Conservation (phyloP, 2,113 vertebrate genomes). For the Bucco capensis region DNA sequence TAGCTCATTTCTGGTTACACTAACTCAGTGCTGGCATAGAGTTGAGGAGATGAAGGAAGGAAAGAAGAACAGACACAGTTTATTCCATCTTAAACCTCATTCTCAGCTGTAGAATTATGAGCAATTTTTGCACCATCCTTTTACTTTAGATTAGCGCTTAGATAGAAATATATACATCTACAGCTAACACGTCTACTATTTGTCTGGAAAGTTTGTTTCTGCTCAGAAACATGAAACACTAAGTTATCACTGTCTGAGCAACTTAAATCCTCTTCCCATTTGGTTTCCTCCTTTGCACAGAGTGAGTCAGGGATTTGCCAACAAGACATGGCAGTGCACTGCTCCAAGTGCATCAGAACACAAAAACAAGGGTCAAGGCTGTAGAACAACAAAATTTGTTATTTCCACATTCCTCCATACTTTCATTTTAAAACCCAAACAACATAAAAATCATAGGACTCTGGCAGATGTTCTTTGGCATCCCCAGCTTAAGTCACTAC, state of each 20-base stretch:
- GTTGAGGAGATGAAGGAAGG: not conserved
- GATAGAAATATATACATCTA: not conserved
- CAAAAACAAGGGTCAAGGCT: not conserved
- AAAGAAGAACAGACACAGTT: not conserved
- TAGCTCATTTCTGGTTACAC: not conserved
- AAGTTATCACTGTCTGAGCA: not conserved
- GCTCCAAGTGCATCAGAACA: not conserved
- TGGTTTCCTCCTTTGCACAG: not conserved
- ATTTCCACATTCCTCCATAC: not conserved
- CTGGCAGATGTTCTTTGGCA: not conserved
- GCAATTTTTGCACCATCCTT: not conserved
- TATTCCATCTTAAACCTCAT: not conserved
- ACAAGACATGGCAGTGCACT: fast-evolving
- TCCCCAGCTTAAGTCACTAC: not conserved
- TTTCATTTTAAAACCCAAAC: not conserved
- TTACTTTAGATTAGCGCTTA: not conserved
- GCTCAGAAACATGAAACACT: not conserved
- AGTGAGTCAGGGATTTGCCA: not conserved
- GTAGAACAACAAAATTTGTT: not conserved
- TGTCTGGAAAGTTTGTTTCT: not conserved
- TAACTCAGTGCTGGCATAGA: not conserved
- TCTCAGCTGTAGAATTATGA: not conserved
- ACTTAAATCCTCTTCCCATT: not conserved
- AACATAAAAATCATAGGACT: not conserved
- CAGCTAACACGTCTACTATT: not conserved